phyloP scores from a whole-genome alignment of 2,888 invertebrate genomes.

The Campaea margaritaria region DNA sequence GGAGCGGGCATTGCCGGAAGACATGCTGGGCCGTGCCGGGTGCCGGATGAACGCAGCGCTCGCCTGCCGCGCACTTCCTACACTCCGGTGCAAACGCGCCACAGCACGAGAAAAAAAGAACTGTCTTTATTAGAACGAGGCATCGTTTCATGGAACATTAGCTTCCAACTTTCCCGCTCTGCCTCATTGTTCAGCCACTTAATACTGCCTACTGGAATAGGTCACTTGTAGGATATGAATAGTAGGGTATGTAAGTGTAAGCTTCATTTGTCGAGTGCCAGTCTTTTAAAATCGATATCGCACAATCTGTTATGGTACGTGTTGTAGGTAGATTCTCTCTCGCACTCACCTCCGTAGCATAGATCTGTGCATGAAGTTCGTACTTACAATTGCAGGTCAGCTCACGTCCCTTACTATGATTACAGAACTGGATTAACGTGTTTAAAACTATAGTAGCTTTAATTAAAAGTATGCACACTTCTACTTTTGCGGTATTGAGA shows the following conservation, averaged over 20 bases:
- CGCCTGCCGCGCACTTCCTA: constrained; percentile 19
- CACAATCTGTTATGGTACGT: constrained; percentile 1
- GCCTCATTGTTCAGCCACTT: constrained; percentile 33
- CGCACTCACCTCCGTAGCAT: no score
- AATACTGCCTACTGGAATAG: constrained; percentile 21
- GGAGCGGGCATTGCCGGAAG: constrained; percentile 67
- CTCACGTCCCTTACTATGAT: no score
- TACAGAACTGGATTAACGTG: no score
- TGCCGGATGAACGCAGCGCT: constrained; percentile 45
- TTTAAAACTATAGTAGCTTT: no score
- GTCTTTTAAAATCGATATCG: constrained; percentile 7
- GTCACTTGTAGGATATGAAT: constrained; percentile 25
- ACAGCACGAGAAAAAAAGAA: constrained; percentile 29
- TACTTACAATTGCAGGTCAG: no score
- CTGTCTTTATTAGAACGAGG: constrained; percentile 27
- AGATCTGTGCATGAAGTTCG: no score
- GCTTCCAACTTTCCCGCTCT: constrained; percentile 21
- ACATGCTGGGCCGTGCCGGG: constrained; percentile 63
- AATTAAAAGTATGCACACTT: no score
- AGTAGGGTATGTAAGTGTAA: constrained; percentile 4
- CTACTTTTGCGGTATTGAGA: no score
- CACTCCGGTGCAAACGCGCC: constrained; percentile 22
- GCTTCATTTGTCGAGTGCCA: constrained; percentile 9
- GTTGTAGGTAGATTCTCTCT: no score
- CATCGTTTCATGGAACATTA: constrained; percentile 38